Evolutionary conservation across 2,888 invertebrate genomes (phyloP).

Genomic region (Pammene aurita): DNA sequence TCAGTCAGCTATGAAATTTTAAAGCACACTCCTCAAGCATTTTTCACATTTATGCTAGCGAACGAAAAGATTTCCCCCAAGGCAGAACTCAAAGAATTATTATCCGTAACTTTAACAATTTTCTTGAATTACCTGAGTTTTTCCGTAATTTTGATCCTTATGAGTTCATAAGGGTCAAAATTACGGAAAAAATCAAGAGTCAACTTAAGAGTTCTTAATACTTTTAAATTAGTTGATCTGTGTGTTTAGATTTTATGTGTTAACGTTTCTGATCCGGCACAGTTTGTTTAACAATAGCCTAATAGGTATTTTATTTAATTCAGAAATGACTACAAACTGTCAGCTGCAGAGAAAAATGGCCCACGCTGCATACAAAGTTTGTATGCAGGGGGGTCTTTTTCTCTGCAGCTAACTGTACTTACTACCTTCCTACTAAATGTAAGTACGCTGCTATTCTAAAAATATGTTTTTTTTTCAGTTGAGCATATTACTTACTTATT

Average conservation of each 20-base stretch:
- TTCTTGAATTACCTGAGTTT: neutral
- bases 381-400: too few relatives aligned
- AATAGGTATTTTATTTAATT: too few relatives aligned
- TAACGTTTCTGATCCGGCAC: neutral
- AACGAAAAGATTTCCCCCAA: constrained; percentile 24
- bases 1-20: constrained; percentile 31
- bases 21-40: constrained; percentile 28
- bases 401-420: too few relatives aligned
- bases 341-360: too few relatives aligned
- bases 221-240: neutral
- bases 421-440: too few relatives aligned
- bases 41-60: constrained; percentile 21
- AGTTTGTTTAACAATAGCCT: too few relatives aligned
- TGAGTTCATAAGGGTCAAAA: neutral
- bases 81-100: constrained; percentile 25
- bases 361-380: too few relatives aligned
- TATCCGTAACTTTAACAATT: constrained; percentile 10
- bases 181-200: too few relatives aligned
- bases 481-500: too few relatives aligned
- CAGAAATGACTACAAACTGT: too few relatives aligned
- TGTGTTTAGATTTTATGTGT: neutral
- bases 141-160: neutral
- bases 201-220: neutral
- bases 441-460: too few relatives aligned
- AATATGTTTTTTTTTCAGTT: too few relatives aligned